Evolutionary conservation across 2,888 invertebrate genomes (phyloP).

Genomic region (Sisyra terminalis): DNA sequence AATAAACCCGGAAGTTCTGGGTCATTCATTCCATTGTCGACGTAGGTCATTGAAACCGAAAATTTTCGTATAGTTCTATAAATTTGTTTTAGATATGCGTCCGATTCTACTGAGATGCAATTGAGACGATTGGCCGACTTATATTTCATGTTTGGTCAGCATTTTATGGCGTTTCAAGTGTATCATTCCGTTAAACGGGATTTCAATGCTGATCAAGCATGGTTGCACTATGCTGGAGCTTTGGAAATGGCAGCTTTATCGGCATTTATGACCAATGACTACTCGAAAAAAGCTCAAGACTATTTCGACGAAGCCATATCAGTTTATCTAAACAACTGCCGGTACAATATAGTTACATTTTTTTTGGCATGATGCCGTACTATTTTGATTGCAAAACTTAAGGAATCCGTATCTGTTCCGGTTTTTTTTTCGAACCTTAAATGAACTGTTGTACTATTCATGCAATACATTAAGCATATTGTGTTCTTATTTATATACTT

Average conservation of each 20-base stretch:
- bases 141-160: slow-evolving; percentile 91
- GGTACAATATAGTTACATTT: slow-evolving; percentile 40
- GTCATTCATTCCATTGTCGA: slow-evolving; percentile 28
- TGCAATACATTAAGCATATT: too few species aligned
- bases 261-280: slow-evolving; percentile 74
- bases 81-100: slow-evolving; percentile 70
- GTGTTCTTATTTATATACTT: too few species aligned
- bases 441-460: too few species aligned
- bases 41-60: too few species aligned
- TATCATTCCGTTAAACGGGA: slow-evolving; percentile 97
- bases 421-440: too few species aligned
- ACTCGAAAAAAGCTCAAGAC: slow-evolving; percentile 59
- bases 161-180: slow-evolving; percentile 78
- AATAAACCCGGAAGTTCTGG: slow-evolving; percentile 61
- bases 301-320: slow-evolving; percentile 93
- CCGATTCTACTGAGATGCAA: slow-evolving; percentile 81
- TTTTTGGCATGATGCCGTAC: too few species aligned
- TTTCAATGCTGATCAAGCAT: slow-evolving; percentile 91
- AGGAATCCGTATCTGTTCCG: too few species aligned
- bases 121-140: slow-evolving; percentile 85
- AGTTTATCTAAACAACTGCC: slow-evolving; percentile 81
- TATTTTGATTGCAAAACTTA: too few species aligned
- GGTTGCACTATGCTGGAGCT: slow-evolving; percentile 94
- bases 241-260: slow-evolving; percentile 91
- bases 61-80: too few species aligned